phyloP scores from a whole-genome alignment of 2,113 vertebrate genomes.

The Thinocorus orbignyianus region DNA sequence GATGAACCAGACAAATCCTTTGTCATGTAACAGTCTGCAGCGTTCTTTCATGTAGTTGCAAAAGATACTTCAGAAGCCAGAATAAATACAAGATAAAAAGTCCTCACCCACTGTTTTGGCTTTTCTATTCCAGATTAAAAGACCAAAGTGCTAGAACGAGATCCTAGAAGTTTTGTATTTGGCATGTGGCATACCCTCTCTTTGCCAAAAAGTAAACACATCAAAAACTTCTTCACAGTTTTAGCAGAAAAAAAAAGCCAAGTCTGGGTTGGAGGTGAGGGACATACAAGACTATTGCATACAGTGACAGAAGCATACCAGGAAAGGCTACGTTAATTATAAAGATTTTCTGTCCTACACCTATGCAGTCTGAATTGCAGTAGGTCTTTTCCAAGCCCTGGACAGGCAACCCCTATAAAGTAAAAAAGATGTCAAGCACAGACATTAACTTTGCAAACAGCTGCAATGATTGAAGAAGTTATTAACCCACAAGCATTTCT shows the following conservation, averaged over 20 bases:
- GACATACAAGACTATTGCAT: not conserved
- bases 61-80: not conserved
- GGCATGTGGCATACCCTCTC: not conserved
- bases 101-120: not conserved
- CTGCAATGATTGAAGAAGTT: not conserved
- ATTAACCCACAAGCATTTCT: not conserved
- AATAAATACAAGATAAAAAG: not conserved
- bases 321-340: not conserved
- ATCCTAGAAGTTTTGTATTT: not conserved
- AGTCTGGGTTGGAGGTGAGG: not conserved
- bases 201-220: not conserved
- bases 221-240: not conserved
- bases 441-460: not conserved
- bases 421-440: not conserved
- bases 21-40: not conserved
- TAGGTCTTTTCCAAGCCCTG: not conserved
- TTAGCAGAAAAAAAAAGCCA: not conserved
- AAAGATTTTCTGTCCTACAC: not conserved
- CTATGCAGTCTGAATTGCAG: not conserved
- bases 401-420: not conserved
- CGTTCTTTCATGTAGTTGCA: not conserved
- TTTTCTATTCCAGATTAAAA: not conserved
- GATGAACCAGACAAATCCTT: constrained; percentile 38
- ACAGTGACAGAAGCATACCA: not conserved
- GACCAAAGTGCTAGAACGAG: not conserved